phyloP scores from a whole-genome alignment of 2,888 invertebrate species.

The Hesperia comma region DNA sequence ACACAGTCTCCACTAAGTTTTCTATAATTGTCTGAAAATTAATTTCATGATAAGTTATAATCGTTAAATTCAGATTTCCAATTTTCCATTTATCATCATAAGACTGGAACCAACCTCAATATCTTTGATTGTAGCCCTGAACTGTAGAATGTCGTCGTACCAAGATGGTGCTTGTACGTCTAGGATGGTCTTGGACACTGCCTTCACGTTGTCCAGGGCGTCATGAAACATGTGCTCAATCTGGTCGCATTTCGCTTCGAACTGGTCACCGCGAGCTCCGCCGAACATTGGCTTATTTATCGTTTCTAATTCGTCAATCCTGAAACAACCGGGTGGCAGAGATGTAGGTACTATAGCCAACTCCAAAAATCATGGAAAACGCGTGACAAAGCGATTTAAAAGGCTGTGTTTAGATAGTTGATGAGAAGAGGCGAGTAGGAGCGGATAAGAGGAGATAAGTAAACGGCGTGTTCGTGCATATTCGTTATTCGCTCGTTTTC shows the following conservation, averaged over 20 bases:
- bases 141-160: conserved; percentile 89
- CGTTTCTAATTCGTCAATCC: conserved; percentile 88
- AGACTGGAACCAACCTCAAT: conserved; percentile 74
- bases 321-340: conserved; percentile 47
- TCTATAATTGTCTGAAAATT: conserved; percentile 88
- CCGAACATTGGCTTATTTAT: conserved; percentile 90
- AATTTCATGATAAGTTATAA: not conserved
- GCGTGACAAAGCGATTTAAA: too few relatives aligned
- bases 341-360: not conserved
- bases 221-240: conserved; percentile 90
- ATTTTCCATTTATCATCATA: too few relatives aligned
- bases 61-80: too few relatives aligned
- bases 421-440: too few relatives aligned
- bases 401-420: too few relatives aligned
- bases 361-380: not conserved
- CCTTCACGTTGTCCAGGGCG: conserved; percentile 84
- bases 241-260: conserved; percentile 86
- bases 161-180: conserved; percentile 92
- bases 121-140: conserved; percentile 84
- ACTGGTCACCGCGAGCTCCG: conserved; percentile 87
- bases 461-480: too few relatives aligned
- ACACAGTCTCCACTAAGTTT: conserved; percentile 91
- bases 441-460: too few relatives aligned
- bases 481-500: too few relatives aligned
- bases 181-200: conserved; percentile 86